These are phyloP conservation scores for Pandemis corylana DNA, from an alignment of 2,888 invertebrate species.

Conservation along the genomic window DNA sequence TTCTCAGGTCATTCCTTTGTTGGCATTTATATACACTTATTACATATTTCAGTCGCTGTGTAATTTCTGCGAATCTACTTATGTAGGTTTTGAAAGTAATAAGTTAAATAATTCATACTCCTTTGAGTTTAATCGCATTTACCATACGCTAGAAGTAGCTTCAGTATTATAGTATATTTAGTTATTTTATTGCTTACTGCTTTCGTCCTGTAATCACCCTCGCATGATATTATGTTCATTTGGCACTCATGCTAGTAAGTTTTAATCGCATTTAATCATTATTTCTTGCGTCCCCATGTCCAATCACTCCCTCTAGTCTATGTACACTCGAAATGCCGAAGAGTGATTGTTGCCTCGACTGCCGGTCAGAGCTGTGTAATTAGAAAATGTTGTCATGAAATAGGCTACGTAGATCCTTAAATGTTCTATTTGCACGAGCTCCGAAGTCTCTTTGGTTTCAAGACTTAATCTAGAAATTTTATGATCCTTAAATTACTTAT, in stretches of 20 bases:
- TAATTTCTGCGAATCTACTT: not conserved
- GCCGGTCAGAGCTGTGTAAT: slow-evolving; percentile 52
- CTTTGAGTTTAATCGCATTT: not conserved
- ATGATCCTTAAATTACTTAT: slow-evolving; percentile 1
- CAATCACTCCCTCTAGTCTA: slow-evolving; percentile 76
- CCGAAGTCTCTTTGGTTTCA: slow-evolving; percentile 44
- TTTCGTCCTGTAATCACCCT: slow-evolving; percentile 45
- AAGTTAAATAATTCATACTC: not conserved
- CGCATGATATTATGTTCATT: slow-evolving; percentile 43
- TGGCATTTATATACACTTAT: slow-evolving; percentile 57
- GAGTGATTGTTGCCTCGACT: slow-evolving; percentile 77
- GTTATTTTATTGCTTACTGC: slow-evolving; percentile 47
- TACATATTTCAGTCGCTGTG: not conserved
- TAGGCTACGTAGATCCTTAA: not conserved
- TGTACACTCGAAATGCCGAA: slow-evolving; percentile 81
- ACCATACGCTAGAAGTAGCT: not conserved
- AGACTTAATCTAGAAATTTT: slow-evolving; percentile 46
- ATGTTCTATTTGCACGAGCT: slow-evolving; percentile 54
- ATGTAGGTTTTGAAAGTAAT: not conserved
- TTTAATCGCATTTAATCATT: slow-evolving; percentile 49
- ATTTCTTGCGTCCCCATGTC: slow-evolving; percentile 63
- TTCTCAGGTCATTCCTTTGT: slow-evolving; percentile 57
- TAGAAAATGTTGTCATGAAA: slow-evolving; percentile 37
- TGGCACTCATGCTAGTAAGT: slow-evolving; percentile 41
- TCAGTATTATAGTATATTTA: slow-evolving; percentile 29